Conservation (phyloP, 1,140 invertebrate genomes). For the Mylabris phalerata region DNA sequence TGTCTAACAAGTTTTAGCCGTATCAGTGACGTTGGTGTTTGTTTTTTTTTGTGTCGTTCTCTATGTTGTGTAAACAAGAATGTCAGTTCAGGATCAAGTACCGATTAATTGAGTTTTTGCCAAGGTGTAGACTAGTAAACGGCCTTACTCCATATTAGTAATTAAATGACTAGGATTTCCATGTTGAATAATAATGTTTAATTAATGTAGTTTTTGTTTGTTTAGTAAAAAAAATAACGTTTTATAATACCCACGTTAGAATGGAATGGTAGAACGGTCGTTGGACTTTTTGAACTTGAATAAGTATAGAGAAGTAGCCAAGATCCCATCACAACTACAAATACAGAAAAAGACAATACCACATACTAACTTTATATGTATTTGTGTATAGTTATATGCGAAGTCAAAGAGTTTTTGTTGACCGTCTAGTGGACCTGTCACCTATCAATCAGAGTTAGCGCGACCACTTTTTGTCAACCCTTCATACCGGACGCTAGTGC, state of each 20-base stretch:
- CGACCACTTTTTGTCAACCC: slow-evolving; percentile 39
- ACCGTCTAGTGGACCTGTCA: slow-evolving; percentile 37
- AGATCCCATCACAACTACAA: too few relatives aligned
- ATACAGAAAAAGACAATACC: neutral
- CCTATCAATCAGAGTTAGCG: slow-evolving; percentile 39
- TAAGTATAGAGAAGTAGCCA: too few relatives aligned
- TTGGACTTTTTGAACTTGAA: too few relatives aligned
- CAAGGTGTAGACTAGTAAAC: neutral
- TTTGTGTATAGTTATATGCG: neutral
- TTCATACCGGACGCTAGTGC: slow-evolving; percentile 37
- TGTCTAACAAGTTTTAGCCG: too few relatives aligned
- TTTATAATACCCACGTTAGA: neutral
- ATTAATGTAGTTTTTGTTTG: neutral
- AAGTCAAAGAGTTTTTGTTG: slow-evolving; percentile 23
- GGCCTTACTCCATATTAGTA: slow-evolving; percentile 20
- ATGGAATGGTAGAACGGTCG: too few relatives aligned
- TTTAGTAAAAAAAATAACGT: neutral
- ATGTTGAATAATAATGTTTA: slow-evolving; percentile 18
- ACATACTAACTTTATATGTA: neutral
- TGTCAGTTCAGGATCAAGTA: slow-evolving; percentile 20
- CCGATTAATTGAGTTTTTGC: slow-evolving; percentile 26
- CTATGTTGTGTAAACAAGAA: slow-evolving; percentile 9
- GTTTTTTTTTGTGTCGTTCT: neutral
- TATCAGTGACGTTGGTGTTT: too few relatives aligned
- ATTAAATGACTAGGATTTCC: slow-evolving; percentile 20